Evolutionary conservation across 2,888 invertebrate genomes (phyloP), one percentile per base, ranked within the genome.

Genomic region (Mayetiola destructor): DNA sequence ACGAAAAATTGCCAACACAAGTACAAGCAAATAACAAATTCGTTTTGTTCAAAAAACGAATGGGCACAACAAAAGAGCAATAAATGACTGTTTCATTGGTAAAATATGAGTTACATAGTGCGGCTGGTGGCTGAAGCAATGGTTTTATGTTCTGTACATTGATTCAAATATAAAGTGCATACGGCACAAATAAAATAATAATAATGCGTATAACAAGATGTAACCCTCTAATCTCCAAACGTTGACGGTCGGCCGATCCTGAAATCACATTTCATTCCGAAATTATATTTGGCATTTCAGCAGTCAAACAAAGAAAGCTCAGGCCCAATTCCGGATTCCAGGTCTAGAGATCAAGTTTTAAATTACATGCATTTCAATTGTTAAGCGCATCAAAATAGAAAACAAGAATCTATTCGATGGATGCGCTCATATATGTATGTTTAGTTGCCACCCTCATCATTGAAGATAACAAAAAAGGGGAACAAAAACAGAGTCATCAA

Each of bases 221-320:
- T 48, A 48, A n/a, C 48, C 48, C 48, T 48, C 27, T 48, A 48
- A 48, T 48, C 48, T 48, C 27, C 48, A n/a, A 48, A n/a, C 48
- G 48, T n/a, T n/a, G n/a, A 27, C 9, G 48, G 16, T 27, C 27
- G 18, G n/a, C n/a, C n/a, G 3, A 48, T 48, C 23, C 42, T 9
- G 8, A 32, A 8, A 9, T 18, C 9, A 20, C 18, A 16, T 39
- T 16, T 4, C 39, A 39, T 39, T 10, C 39, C 20, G 18, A 23
- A 48, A 48, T 27, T 9, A 37, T n/a, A n/a, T 37, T 37, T 4
- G 4, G 37, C 37, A 37, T 4, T 37, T 37, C n/a, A 8, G 3
- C 27, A n/a, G 2, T 27, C 48, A 6, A n/a, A 27, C 27, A 27
- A n/a, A n/a, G n/a, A n/a, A n/a, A n/a, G n/a, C n/a, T n/a, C n/a